Percentiles rank a stretch among this genome's conserved stretches.
Conservation (phyloP, 2,113 vertebrate genomes). For the Struthidea cinerea region DNA sequence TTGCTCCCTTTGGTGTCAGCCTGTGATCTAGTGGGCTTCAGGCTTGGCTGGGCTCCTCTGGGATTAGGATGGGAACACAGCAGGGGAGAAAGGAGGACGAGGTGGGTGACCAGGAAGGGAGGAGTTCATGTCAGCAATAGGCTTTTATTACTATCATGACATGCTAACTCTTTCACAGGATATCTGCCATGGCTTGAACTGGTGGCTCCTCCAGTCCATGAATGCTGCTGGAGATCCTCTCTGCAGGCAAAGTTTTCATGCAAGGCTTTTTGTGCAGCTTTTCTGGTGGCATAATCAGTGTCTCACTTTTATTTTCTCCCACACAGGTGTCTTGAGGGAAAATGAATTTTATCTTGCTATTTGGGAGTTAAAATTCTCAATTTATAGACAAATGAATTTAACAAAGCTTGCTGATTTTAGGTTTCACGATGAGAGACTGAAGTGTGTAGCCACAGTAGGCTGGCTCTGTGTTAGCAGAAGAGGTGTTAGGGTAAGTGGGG, state of each 20-base stretch:
- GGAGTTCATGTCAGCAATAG: background rate
- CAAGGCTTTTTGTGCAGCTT: background rate
- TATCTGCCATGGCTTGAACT: background rate
- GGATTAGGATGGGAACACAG: background rate
- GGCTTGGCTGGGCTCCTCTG: background rate
- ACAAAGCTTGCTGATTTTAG: background rate
- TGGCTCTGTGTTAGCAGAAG: fast-evolving
- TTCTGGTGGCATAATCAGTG: background rate
- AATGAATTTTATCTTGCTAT: background rate
- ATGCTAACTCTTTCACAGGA: background rate
- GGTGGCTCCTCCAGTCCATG: background rate
- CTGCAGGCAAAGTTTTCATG: background rate
- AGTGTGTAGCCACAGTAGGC: background rate
- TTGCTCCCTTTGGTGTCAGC: background rate
- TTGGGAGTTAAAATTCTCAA: background rate
- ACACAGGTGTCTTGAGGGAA: background rate
- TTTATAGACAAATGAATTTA: background rate
- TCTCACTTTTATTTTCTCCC: background rate
- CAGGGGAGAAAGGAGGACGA: background rate
- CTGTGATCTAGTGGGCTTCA: background rate
- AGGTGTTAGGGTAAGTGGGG: background rate
- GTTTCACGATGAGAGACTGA: background rate
- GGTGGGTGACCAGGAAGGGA: background rate
- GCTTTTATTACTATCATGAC: fast-evolving
- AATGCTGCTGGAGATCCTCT: background rate